A percentile compares a stretch with the other conserved stretches of the same genome.
Conservation (phyloP, 2,113 vertebrate species). For the Erythrocebus patas region DNA sequence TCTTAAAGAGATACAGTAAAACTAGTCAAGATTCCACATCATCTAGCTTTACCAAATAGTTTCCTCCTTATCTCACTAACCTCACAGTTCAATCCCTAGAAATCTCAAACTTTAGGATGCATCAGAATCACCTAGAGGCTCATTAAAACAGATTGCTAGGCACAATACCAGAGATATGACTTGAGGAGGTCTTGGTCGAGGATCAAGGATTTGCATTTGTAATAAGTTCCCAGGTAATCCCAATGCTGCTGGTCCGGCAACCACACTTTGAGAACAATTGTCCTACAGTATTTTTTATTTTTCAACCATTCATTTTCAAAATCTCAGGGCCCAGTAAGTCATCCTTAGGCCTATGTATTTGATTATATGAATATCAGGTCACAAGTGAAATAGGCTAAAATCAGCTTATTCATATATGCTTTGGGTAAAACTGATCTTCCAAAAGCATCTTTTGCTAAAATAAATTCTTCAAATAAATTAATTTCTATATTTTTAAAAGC, state of each 20-base stretch:
- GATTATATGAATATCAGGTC: background rate
- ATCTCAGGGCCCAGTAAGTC: background rate
- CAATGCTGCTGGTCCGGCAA: background rate
- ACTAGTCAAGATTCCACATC: background rate
- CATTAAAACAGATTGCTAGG: background rate
- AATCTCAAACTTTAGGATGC: background rate
- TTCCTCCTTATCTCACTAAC: background rate
- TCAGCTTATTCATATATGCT: slow-evolving; percentile 33
- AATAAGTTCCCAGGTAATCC: background rate
- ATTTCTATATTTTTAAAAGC: slow-evolving; percentile 46
- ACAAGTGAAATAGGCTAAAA: slow-evolving; percentile 3
- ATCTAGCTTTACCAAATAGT: background rate
- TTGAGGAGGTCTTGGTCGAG: background rate
- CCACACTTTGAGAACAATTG: background rate
- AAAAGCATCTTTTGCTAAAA: slow-evolving; percentile 46
- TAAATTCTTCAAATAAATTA: slow-evolving; percentile 61
- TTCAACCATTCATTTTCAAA: slow-evolving; percentile 35
- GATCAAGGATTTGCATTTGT: background rate
- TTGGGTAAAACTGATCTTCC: slow-evolving; percentile 41
- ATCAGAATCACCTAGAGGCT: background rate
- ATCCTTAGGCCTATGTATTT: background rate
- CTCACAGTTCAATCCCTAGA: background rate
- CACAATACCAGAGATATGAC: background rate
- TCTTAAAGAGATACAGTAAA: slow-evolving; percentile 3
- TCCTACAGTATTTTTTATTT: background rate